These are phyloP conservation scores for Aspidapion aeneum DNA, from an alignment of 2,888 invertebrate species.

Conservation along the genomic window DNA sequence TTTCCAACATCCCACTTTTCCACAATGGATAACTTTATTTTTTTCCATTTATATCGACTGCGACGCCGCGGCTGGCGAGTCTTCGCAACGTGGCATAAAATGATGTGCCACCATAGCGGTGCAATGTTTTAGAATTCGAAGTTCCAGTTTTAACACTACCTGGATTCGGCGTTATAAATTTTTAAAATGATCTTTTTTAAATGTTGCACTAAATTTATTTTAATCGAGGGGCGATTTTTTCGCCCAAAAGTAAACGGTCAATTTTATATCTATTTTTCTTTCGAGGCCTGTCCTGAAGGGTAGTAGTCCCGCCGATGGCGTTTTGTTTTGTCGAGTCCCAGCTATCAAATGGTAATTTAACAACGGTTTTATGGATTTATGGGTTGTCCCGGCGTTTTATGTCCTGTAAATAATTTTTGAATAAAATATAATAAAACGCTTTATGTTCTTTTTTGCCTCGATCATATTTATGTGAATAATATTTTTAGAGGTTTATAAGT, in stretches of 20 bases:
- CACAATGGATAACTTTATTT: too few relatives aligned
- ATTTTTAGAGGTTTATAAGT: too few relatives aligned
- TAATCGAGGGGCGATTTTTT: conserved; percentile 37
- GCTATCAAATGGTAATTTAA: conserved; percentile 16
- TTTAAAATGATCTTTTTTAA: conserved; percentile 43
- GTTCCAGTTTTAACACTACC: too few relatives aligned
- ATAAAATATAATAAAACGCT: too few relatives aligned
- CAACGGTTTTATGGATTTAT: conserved; percentile 20
- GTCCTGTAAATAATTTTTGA: neutral
- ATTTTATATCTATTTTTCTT: conserved; percentile 35
- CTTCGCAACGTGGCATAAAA: too few relatives aligned
- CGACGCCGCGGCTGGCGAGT: too few relatives aligned
- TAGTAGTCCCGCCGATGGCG: neutral
- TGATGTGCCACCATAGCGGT: too few relatives aligned
- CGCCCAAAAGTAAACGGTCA: conserved; percentile 32
- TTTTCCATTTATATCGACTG: too few relatives aligned
- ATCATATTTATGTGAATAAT: too few relatives aligned
- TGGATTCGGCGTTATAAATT: conserved; percentile 36
- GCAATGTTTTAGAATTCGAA: too few relatives aligned
- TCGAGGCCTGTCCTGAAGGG: conserved; percentile 11
- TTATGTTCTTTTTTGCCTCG: too few relatives aligned
- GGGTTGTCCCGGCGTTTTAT: neutral
- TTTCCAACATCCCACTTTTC: too few relatives aligned
- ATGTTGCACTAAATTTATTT: conserved; percentile 42
- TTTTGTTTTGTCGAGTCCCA: neutral